Percentiles rank a stretch among this genome's conserved stretches.
Evolutionary conservation across 2,888 invertebrate species (phyloP).

Genomic region (Eilema depressum): DNA sequence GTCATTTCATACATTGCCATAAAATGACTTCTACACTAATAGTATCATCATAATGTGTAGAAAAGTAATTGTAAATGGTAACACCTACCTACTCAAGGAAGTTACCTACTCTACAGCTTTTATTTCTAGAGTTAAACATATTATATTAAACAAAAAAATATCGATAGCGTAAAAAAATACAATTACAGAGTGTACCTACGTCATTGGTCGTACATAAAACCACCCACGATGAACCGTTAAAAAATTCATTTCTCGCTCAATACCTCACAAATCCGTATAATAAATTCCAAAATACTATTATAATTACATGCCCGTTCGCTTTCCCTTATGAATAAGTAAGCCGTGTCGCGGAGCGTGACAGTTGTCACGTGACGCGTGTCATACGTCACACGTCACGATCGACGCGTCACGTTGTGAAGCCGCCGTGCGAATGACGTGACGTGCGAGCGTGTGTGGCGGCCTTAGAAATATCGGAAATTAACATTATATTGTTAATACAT

Average conservation of each 20-base stretch:
- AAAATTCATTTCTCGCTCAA: slow-evolving; percentile 34
- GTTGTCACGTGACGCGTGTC: slow-evolving; percentile 52
- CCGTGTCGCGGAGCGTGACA: slow-evolving; percentile 53
- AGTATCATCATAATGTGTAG: too few relatives aligned
- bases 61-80: too few relatives aligned
- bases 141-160: slow-evolving; percentile 8
- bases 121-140: neutral
- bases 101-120: too few relatives aligned
- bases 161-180: slow-evolving; percentile 17
- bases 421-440: slow-evolving; percentile 53
- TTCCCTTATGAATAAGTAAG: slow-evolving; percentile 63
- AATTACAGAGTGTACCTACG: neutral
- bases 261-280: slow-evolving; percentile 47
- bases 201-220: neutral
- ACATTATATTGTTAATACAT: slow-evolving; percentile 45
- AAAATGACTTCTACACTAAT: too few relatives aligned
- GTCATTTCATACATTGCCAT: too few relatives aligned
- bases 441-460: slow-evolving; percentile 51
- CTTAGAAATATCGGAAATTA: slow-evolving; percentile 50
- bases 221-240: slow-evolving; percentile 29
- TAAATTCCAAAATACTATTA: slow-evolving; percentile 55
- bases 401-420: slow-evolving; percentile 56
- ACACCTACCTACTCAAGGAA: too few relatives aligned
- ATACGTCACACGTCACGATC: slow-evolving; percentile 49
- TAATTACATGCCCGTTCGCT: slow-evolving; percentile 57